Evolutionary conservation across 23 tunicate species (phyloP), one percentile per base, ranked within the genome.

Genomic region (Botrylloides violaceus): DNA sequence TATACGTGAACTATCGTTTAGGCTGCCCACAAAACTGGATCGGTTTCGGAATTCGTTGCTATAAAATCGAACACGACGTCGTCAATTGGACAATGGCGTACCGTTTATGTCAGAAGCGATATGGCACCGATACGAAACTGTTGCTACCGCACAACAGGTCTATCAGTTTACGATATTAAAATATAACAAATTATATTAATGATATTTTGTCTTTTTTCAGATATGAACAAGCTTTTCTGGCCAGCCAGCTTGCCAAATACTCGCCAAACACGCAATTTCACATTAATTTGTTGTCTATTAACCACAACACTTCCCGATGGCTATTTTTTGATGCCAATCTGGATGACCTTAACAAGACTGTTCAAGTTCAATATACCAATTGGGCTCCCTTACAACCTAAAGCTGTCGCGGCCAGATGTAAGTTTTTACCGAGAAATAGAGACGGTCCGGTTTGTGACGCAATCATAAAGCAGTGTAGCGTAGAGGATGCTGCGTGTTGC

Each of bases 321-420:
- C 66, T 73, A 21, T 88, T 81, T 63, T 77, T 75, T 30, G 83
- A 81, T 34, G 53, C 88, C 15, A 48, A 77, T 21, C 26, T 71
- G 50, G 29, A 36, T 28, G 63, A 64, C 2, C 32, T 62, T 6
- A 21, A 47, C 12, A 20, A 47, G 20, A 68, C 80, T 3, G 65
- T 55, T 26, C 24, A 29, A 24, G 30, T 88, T 5, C n/a, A 49
- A 9, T 88, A 63, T 61, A 82, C 88, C 7, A 77, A 88, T 64
- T 88, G 96, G 96, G 96, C 72, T 21, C 50, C 77, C 37, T 30
- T 25, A 4, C 88, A 88, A 55, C 96, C 96, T n/a, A 77, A 64
- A 32, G 70, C 36, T 3, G 18, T 63, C 30, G 70, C 26, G 3
- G 70, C 33, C 9, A 3, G 29, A 12, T 63, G 70, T 63, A 28